phyloP scores from a whole-genome alignment of 2,113 vertebrate species.

The Drymodes brunneopygia region DNA sequence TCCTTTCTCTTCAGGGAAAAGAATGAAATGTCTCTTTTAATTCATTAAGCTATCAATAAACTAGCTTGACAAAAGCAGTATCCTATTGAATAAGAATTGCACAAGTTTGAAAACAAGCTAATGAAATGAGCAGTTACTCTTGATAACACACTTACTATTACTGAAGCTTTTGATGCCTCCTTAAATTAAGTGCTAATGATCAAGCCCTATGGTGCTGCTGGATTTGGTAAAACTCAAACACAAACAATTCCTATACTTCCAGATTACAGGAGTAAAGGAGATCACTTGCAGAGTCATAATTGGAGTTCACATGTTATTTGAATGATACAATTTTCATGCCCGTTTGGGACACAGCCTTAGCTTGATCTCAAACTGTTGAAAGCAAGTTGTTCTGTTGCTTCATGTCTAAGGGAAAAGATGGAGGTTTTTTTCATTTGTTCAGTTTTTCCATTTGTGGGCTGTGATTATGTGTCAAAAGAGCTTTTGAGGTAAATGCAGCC shows the following conservation, averaged over 20 bases:
- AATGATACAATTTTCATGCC: background rate
- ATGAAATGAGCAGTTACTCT: constrained; percentile 9
- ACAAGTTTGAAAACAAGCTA: background rate
- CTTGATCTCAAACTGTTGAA: background rate
- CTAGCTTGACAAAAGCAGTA: background rate
- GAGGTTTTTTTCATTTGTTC: background rate
- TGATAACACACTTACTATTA: background rate
- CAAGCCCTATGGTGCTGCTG: background rate
- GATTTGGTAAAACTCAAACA: background rate
- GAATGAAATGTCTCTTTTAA: background rate
- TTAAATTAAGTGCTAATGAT: background rate
- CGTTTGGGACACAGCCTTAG: background rate
- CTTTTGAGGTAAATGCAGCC: background rate
- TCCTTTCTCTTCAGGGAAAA: background rate
- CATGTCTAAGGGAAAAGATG: background rate
- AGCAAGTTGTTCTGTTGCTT: background rate
- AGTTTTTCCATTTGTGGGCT: background rate
- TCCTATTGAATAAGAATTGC: background rate
- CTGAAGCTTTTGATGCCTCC: background rate
- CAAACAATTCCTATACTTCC: background rate
- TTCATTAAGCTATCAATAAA: background rate
- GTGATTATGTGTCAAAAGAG: background rate
- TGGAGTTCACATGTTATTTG: background rate
- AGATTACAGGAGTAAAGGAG: background rate
- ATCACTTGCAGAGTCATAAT: background rate